phyloP scores from a whole-genome alignment of 2,113 vertebrate genomes.

The Plotosus lineatus region DNA sequence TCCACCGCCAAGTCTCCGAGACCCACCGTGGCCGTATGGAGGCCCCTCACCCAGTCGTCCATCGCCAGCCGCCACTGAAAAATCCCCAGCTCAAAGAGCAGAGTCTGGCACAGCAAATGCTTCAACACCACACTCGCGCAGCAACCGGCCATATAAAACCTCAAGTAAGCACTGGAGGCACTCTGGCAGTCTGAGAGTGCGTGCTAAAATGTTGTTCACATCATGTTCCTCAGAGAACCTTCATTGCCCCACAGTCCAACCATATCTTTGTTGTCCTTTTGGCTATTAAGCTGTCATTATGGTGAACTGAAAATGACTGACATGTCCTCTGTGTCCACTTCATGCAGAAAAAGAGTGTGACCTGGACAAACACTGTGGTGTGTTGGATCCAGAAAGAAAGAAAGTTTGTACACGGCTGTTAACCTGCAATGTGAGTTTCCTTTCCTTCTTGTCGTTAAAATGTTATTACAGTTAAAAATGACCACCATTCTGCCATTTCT shows the following conservation, averaged over 20 bases:
- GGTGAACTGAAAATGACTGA: neutral
- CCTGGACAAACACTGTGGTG: constrained; percentile 90
- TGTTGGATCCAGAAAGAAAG: constrained; percentile 88
- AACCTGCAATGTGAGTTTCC: constrained; percentile 86
- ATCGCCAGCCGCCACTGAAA: constrained; percentile 52
- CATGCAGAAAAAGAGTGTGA: constrained; percentile 86
- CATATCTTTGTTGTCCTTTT: neutral
- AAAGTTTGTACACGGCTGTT: constrained; percentile 91
- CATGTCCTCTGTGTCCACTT: constrained; percentile 29
- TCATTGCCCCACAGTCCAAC: too few species aligned
- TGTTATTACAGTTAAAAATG: neutral
- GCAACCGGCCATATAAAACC: constrained; percentile 81
- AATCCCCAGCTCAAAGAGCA: constrained; percentile 66
- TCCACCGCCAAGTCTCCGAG: constrained; percentile 72
- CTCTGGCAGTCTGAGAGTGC: too few species aligned
- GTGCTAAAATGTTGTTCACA: neutral
- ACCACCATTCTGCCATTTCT: neutral
- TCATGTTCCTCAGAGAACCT: neutral
- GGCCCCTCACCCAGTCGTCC: constrained; percentile 58
- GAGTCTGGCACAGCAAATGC: constrained; percentile 65
- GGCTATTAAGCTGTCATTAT: neutral
- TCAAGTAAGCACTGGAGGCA: constrained; percentile 82
- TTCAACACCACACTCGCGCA: constrained; percentile 58
- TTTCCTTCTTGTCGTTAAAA: neutral
- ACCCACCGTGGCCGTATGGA: constrained; percentile 73